phyloP scores from a whole-genome alignment of 2,797 vertebrate genomes.

The Oceanodroma leucorhoa region DNA sequence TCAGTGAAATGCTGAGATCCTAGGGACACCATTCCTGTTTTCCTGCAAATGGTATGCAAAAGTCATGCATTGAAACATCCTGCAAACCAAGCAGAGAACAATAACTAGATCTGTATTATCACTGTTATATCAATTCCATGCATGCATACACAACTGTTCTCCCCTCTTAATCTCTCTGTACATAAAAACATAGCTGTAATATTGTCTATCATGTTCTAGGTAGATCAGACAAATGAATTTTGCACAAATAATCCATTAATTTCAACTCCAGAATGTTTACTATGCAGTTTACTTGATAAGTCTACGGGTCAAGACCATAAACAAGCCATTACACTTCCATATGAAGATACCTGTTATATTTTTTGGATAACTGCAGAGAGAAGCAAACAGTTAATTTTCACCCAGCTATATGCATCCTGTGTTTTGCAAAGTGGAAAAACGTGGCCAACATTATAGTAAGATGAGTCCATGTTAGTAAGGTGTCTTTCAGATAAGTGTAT shows the following conservation, averaged over 20 bases:
- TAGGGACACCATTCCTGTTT: background rate
- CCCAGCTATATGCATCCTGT: background rate
- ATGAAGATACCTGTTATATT: background rate
- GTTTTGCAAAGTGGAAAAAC: background rate
- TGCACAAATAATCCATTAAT: background rate
- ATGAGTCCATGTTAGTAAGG: rapidly evolving
- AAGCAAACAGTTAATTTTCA: background rate
- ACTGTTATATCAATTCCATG: background rate
- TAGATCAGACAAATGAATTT: background rate
- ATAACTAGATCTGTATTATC: background rate
- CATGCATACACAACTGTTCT: background rate
- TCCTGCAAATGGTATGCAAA: background rate
- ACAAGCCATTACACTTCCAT: background rate
- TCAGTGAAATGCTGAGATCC: background rate
- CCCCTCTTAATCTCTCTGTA: background rate
- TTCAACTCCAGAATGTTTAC: background rate
- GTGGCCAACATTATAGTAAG: background rate
- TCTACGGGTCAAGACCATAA: background rate
- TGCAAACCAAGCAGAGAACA: background rate
- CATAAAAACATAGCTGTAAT: background rate
- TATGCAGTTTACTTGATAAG: background rate
- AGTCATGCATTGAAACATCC: background rate
- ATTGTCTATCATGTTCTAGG: background rate
- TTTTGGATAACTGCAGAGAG: background rate
- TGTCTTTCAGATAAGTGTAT: background rate